Evolutionary conservation across 1,140 invertebrate genomes (phyloP).

Genomic region (Calephelis nemesis): DNA sequence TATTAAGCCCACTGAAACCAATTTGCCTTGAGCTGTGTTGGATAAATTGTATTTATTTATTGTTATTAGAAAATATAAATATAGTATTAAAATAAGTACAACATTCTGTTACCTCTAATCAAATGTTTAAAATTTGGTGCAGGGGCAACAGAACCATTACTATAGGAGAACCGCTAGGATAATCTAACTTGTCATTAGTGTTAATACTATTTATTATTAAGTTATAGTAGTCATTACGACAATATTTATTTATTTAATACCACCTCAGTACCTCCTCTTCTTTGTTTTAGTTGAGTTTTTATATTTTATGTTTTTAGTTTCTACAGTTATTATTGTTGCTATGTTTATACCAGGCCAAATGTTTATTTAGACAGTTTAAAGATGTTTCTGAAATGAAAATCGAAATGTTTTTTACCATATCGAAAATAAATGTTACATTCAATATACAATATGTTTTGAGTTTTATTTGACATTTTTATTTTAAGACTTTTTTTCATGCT

Average conservation of each 20-base stretch:
- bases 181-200: constrained; percentile 78
- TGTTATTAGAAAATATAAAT: constrained; percentile 25
- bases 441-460: constrained; percentile 27
- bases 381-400: background rate
- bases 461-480: background rate
- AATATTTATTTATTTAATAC: constrained; percentile 70
- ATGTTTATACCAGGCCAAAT: constrained; percentile 22
- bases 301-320: constrained; percentile 43
- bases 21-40: constrained; percentile 15
- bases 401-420: constrained; percentile 30
- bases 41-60: constrained; percentile 23
- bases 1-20: constrained; percentile 11
- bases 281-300: constrained; percentile 40
- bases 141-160: constrained; percentile 72
- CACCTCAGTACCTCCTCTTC: constrained; percentile 75
- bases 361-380: constrained; percentile 22
- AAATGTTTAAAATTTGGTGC: constrained; percentile 49
- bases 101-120: constrained; percentile 75
- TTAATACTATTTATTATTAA: constrained; percentile 76
- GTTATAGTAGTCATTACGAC: constrained; percentile 58
- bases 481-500: no score
- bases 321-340: constrained; percentile 31
- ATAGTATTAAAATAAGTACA: constrained; percentile 60
- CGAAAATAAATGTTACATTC: constrained; percentile 38
- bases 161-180: constrained; percentile 71